Base-by-base conservation (phyloP, 2,797 vertebrate species). In the Euphonia xanthogaster region DNA sequence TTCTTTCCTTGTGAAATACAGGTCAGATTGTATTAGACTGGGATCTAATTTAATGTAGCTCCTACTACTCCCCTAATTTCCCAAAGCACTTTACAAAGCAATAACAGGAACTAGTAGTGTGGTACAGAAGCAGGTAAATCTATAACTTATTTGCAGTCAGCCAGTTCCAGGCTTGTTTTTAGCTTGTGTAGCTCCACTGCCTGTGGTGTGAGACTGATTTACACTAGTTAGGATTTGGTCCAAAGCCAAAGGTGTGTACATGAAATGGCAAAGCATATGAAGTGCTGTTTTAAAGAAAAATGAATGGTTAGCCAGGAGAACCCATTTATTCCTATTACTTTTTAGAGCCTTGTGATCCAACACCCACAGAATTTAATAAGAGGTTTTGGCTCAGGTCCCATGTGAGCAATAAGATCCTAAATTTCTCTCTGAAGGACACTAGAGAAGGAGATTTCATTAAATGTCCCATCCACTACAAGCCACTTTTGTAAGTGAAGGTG, bases 1-100 rank as follows among this genome's bases (percentile, higher is more conserved):
- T 81, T 45, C 75, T 91, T 91, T 94, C 51, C 67, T 77, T 62
- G 39, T 73, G 75, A 90, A 95, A 90, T 76, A 83, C 45, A 74
- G 61, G 75, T 78, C 66, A 86, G 85, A 75, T 72, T 78, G 40
- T 79, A 66, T 89, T 85, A 94, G 83, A 23, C 25, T 55, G 30
- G 40, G 82, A 70, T 91, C 62, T 90, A 92, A 90, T 87, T 93
- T 87, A 80, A 77, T 33, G 37, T 76, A 91, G 61, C 55, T 77
- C 16, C 72, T 91, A 74, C 60, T 74, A 40, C 35, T 73, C 40
- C 47, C 42, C 86, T 84, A 94, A 88, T 86, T 93, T 94, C 63
- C 88, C 80, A 71, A 77, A 86, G 54, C 77, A 78, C 55, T 94
- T 95, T 84, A 54, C 60, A 72, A 89, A 90, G 61, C 47, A 85